phyloP scores from a whole-genome alignment of 2,888 invertebrate species.

The Podotricha telesiphe region DNA sequence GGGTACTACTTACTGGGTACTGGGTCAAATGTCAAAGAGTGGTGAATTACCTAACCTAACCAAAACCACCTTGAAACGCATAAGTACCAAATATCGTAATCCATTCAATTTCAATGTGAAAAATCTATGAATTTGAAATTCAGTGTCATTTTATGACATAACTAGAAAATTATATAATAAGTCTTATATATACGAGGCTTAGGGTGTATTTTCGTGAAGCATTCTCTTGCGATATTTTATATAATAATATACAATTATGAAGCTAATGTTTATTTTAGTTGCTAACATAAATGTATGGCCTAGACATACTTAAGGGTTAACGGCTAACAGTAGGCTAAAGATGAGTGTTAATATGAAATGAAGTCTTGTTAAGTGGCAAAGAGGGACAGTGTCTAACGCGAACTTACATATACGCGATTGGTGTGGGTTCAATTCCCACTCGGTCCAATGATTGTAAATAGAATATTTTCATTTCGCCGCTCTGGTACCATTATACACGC shows the following conservation, averaged over 20 bases:
- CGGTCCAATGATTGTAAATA: too few relatives aligned
- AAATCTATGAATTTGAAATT: conserved; percentile 2
- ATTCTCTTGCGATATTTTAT: conserved; percentile 1
- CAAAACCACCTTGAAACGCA: conserved; percentile 1
- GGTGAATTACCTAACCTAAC: too few relatives aligned
- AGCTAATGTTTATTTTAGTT: conserved; percentile 36
- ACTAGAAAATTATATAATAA: background rate
- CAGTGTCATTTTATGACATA: conserved; percentile 18
- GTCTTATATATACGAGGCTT: background rate
- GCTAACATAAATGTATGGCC: conserved; percentile 35
- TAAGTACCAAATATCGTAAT: background rate
- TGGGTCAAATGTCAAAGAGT: too few relatives aligned
- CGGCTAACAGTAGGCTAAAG: conserved; percentile 1
- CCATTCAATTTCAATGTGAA: conserved; percentile 12
- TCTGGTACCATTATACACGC: too few relatives aligned
- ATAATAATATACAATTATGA: conserved; percentile 35
- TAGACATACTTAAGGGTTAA: conserved; percentile 39
- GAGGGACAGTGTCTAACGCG: too few relatives aligned
- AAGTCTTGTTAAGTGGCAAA: too few relatives aligned
- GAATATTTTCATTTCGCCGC: too few relatives aligned
- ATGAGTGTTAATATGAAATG: background rate
- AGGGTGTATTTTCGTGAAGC: background rate
- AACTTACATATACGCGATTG: too few relatives aligned
- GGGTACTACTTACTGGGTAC: too few relatives aligned
- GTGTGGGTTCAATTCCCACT: too few relatives aligned